Base-by-base conservation (phyloP, 2,888 invertebrate genomes). In the Cryptus armator region DNA sequence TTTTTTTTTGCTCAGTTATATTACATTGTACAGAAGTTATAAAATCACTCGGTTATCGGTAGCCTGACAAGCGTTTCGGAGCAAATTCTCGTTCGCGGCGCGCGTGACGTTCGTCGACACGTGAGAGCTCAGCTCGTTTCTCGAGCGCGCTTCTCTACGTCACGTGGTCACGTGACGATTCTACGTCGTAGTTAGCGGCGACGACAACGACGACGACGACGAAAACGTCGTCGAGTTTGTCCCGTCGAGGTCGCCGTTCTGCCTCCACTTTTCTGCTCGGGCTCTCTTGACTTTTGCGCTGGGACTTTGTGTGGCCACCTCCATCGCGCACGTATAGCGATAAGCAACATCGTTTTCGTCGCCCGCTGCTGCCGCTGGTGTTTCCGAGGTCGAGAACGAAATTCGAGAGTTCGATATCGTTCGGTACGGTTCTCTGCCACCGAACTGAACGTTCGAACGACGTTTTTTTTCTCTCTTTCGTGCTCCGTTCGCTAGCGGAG, bases 91-190 rank as follows among this genome's bases (percentile, higher is more conserved):
- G 19, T n/a, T 72, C 24, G 53, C 59, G 16, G 68, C 53, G 83
- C 75, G 70, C 80, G 79, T 83, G 76, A 83, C 85, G 80, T 83
- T 64, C 51, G 53, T 56, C 78, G 83, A 83, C 83, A 83, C 81
- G 83, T 86, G 85, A 86, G 85, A 7, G 29, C 29, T 66, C 24
- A 68, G 51, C 68, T 70, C 82, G 72, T 66, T 84, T 72, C 24
- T 62, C 83, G 48, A 75, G 64, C 78, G 78, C 81, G 74, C 48
- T 84, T 75, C 79, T 46, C 78, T 80, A 83, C 86, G 86, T 85
- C 86, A 85, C 85, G 66, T 71, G 56, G 79, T 86, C 86, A 83
- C 85, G 85, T 85, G 86, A 86, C 85, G 68, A 24, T 81, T 86
- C 80, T 84, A 86, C 85, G 83, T 79, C 80, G 82, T 81, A 83